phyloP scores from a whole-genome alignment of 1,140 invertebrate genomes.

The Atta texana region DNA sequence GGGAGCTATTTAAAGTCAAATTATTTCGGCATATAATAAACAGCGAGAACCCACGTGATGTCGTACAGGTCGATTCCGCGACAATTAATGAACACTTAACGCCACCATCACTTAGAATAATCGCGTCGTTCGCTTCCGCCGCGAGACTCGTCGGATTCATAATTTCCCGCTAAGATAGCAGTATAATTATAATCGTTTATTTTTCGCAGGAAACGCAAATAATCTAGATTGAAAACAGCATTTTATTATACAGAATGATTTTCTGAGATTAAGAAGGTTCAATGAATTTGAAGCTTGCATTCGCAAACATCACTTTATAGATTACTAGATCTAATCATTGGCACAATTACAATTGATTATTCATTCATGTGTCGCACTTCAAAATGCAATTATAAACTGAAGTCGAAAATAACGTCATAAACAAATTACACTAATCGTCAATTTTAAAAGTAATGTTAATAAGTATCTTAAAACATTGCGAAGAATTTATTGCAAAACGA shows the following conservation, averaged over 20 bases:
- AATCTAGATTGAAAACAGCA: not conserved
- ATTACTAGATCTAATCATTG: too few species aligned
- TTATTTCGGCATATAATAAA: constrained; percentile 65
- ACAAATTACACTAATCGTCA: too few species aligned
- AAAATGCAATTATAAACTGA: not conserved
- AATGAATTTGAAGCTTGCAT: not conserved
- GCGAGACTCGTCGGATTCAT: not conserved
- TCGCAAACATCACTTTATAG: not conserved
- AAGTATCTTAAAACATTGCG: too few species aligned
- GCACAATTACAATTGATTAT: not conserved
- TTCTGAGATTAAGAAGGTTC: not conserved
- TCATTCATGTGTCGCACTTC: not conserved
- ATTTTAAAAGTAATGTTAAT: too few species aligned
- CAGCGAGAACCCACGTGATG: not conserved
- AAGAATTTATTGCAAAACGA: too few species aligned
- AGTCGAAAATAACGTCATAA: too few species aligned
- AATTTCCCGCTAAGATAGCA: not conserved
- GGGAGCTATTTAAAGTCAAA: constrained; percentile 37
- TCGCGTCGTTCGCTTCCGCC: not conserved
- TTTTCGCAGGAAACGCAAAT: constrained; percentile 17
- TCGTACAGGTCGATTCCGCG: not conserved
- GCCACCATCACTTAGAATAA: constrained; percentile 36
- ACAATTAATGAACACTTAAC: constrained; percentile 49
- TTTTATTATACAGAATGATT: not conserved
- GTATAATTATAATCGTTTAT: not conserved